Conservation (phyloP, 2,888 invertebrate species). For the Psococerastis gibbosa region DNA sequence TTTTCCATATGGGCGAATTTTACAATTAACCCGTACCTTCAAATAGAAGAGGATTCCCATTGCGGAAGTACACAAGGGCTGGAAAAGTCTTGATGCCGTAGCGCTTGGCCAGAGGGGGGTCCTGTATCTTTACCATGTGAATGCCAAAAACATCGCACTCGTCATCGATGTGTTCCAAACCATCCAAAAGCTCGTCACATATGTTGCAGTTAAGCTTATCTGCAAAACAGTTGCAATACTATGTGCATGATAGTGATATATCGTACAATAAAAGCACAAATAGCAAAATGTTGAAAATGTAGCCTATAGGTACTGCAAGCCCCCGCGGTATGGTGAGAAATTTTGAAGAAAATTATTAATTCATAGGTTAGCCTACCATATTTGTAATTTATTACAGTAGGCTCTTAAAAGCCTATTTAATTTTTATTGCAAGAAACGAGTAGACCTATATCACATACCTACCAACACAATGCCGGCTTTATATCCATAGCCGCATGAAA, state of each 20-base stretch:
- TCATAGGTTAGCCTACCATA: too few species aligned
- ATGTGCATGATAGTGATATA: background rate
- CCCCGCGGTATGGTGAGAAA: too few species aligned
- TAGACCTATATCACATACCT: too few species aligned
- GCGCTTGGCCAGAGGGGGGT: constrained; percentile 74
- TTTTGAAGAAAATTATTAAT: too few species aligned
- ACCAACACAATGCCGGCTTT: too few species aligned
- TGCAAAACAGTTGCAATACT: constrained; percentile 28
- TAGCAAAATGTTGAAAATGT: too few species aligned
- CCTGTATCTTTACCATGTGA: constrained; percentile 83
- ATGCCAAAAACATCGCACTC: constrained; percentile 86
- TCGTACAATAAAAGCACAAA: background rate
- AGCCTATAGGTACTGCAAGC: too few species aligned
- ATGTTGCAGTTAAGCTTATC: constrained; percentile 83
- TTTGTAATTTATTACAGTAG: too few species aligned
- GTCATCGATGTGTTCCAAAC: constrained; percentile 73
- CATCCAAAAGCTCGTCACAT: constrained; percentile 76
- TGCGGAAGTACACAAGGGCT: constrained; percentile 77
- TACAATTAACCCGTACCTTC: constrained; percentile 31
- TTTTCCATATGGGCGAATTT: too few species aligned
- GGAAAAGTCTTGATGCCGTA: constrained; percentile 91
- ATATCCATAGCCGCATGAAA: too few species aligned
- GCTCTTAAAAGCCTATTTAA: too few species aligned
- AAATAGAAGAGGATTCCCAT: constrained; percentile 39
- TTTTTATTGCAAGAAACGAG: too few species aligned